A percentile compares a stretch with the other conserved stretches of the same genome.
These are phyloP conservation scores for Apamea anceps DNA, from an alignment of 2,888 invertebrate species.

Conservation along the genomic window DNA sequence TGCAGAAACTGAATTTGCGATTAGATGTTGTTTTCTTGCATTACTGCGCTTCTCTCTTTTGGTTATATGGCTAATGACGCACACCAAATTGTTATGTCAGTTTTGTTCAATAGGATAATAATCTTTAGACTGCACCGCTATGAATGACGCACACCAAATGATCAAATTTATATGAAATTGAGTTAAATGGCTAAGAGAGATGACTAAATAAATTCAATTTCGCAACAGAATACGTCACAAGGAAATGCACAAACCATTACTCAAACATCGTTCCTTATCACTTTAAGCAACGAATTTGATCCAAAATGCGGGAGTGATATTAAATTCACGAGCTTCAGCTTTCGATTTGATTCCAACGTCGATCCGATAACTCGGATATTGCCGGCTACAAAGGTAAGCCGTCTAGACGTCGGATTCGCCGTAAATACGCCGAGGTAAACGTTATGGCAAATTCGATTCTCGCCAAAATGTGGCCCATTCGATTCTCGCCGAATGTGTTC, in stretches of 20 bases:
- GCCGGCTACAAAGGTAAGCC: constrained; percentile 58
- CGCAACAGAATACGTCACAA: not conserved
- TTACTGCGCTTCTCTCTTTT: not conserved
- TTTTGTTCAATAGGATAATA: not conserved
- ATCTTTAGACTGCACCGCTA: not conserved
- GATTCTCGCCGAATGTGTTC: constrained; percentile 35
- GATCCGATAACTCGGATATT: constrained; percentile 52
- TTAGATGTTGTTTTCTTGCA: not conserved
- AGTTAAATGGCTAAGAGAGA: not conserved
- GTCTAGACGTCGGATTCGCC: constrained; percentile 49
- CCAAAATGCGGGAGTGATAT: constrained; percentile 32
- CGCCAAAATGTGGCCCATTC: constrained; percentile 43
- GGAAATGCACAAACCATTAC: constrained; percentile 12
- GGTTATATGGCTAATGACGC: not conserved
- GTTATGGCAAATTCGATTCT: constrained; percentile 57
- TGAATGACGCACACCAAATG: not conserved
- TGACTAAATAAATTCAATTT: constrained; percentile 14
- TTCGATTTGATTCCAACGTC: constrained; percentile 36
- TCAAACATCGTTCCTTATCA: not conserved
- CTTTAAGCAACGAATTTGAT: constrained; percentile 17
- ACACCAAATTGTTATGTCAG: not conserved
- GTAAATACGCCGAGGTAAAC: constrained; percentile 55
- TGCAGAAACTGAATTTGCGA: constrained; percentile 15
- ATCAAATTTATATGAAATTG: not conserved
- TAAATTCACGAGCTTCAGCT: constrained; percentile 34